Evolutionary conservation across 2,113 vertebrate species (phyloP).

Genomic region (Emydocephalus ijimae): DNA sequence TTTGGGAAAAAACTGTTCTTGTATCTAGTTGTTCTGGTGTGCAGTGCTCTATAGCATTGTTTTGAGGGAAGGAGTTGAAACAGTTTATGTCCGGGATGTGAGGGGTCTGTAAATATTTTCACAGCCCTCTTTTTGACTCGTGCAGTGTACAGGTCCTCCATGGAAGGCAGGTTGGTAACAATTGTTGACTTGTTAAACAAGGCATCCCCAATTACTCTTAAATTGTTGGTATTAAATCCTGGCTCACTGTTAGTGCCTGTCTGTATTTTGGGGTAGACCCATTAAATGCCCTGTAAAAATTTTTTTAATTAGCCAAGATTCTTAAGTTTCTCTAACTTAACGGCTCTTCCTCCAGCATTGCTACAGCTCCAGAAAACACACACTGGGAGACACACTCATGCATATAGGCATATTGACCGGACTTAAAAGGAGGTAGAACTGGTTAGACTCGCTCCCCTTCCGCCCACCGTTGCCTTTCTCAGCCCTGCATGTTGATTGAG

Average conservation of each 20-base stretch:
- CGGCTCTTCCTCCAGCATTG: neutral
- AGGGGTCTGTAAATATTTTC: no score
- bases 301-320: neutral
- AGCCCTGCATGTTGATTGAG: neutral
- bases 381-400: neutral
- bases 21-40: no score
- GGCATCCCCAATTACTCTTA: neutral
- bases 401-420: no score
- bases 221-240: neutral
- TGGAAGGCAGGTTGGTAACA: no score
- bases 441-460: constrained; percentile 15
- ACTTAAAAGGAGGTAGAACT: constrained; percentile 8
- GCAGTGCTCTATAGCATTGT: no score
- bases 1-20: no score
- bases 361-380: neutral
- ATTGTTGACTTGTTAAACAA: neutral
- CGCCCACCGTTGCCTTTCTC: constrained; percentile 6
- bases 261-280: neutral
- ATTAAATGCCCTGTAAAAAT: neutral
- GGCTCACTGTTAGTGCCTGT: neutral
- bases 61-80: no score
- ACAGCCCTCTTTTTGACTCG: no score
- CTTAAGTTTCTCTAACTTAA: neutral
- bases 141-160: no score
- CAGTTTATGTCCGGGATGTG: no score